Evolutionary conservation across 2,113 vertebrate genomes (phyloP).

Genomic region (Callipepla squamata): DNA sequence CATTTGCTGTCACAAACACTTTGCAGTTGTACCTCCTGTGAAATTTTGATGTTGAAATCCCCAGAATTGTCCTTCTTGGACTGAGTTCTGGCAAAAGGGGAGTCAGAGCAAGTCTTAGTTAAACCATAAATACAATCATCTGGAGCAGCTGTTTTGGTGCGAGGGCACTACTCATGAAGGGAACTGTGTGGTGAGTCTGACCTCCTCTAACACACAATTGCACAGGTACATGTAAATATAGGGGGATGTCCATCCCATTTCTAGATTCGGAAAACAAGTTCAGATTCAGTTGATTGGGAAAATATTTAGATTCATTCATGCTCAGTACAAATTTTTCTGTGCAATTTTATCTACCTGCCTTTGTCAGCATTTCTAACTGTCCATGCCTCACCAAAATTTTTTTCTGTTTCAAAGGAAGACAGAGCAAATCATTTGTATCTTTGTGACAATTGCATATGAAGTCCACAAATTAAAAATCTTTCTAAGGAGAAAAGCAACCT

Average conservation of each 20-base stretch:
- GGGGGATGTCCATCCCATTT: neutral
- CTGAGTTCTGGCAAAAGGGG: neutral
- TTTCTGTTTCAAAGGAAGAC: neutral
- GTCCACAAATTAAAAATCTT: constrained; percentile 32
- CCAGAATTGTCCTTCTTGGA: neutral
- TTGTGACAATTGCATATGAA: neutral
- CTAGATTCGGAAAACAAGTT: neutral
- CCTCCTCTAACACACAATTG: neutral
- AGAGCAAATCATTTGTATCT: neutral
- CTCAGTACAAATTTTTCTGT: neutral
- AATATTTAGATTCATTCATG: neutral
- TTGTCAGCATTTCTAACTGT: neutral
- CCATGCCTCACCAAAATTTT: neutral
- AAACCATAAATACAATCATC: neutral
- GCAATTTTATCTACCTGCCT: neutral
- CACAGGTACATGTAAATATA: neutral
- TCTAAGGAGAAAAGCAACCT: constrained; percentile 39
- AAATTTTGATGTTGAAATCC: neutral
- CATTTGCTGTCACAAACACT: neutral
- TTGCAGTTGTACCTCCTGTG: neutral
- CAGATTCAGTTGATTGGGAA: neutral
- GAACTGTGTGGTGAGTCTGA: neutral
- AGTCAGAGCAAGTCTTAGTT: neutral
- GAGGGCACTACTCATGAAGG: neutral
- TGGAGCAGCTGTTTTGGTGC: neutral